Evolutionary conservation across 2,888 invertebrate genomes (phyloP), one percentile per base, ranked within the genome.

Genomic region (Caenorhabditis plicata): DNA sequence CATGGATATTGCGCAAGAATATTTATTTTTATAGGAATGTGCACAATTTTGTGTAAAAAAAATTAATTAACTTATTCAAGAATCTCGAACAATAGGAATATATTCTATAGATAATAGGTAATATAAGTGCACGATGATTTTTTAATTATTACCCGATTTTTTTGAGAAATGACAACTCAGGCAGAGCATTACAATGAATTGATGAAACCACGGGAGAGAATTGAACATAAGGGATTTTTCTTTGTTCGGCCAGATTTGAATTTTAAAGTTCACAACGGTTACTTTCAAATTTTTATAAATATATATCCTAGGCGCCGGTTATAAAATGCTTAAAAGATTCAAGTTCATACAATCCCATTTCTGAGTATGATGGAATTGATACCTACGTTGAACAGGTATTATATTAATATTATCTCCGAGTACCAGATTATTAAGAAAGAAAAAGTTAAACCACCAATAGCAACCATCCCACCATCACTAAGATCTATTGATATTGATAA

Each of bases 181-280:
- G 19, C 38, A 17, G 26, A 26, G 22, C 4, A 27, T 4, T 47
- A 49, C 36, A 41, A 48, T 26, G 33, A 52, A 25, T 27, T 39
- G 23, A 40, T 52, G 39, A 42, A 43, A 43, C 46, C 44, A 8
- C 47, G 58, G 27, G 33, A 35, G 32, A 27, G 53, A 4, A 23
- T 60, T 29, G 11, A 41, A 3, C 38, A 31, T 26, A 32, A 29
- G 25, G 48, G 47, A 27, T 60, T 22, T 23, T 43, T 27, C 9
- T 60, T 60, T 29, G 60, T 60, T 8, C 41, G 48, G 31, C 64
- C 64, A 5, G 51, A 65, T 45, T 42, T 51, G n/a, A 50, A 44
- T 27, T 65, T 57, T 22, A 43, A 46, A 26, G 56, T 56, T 13
- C n/a, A 22, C 2, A n/a, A 5, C 1, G 4, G 11, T 22, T 19